Base-by-base conservation (phyloP, 2,113 vertebrate genomes). In the Sinosuthora webbiana region DNA sequence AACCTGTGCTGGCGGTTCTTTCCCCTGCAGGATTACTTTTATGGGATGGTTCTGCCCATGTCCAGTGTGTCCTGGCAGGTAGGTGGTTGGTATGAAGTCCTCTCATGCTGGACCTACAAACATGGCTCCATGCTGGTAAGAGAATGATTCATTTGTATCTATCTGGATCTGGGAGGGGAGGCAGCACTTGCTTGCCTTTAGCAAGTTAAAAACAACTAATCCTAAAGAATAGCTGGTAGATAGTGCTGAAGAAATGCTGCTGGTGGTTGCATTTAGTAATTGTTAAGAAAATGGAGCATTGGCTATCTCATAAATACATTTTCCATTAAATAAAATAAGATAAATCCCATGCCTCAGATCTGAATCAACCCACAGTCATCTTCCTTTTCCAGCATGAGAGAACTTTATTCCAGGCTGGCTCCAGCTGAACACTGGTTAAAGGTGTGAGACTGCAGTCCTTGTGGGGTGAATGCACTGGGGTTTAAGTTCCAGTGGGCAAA, bases 381-480 rank as follows among this genome's bases (percentile, higher is more conserved):
- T 35, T 86, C 41, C 23, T 67, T 89, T 65, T 33, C n/a, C 11
- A 56, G 8, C 39, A 22, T 39, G 31, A 85, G 10, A 35, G 7
- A 55, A 25, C 4, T 11, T 2, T 52, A 35, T 47, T 93, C 27
- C 33, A 53, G 55, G 39, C 21, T 75, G 55, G 21, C 7, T 84
- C 31, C 64, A 80, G 24, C 49, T 74, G 55, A 60, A 59, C 20
- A 8, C 33, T 56, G 41, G 9, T 64, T 69, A 45, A 62, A 77
- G 45, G n/a, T 55, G 39, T 30, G 44, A 68, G 55, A 22, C 49
- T 50, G 22, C 11, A 15, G 44, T 35, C 15, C 13, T 31, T 45
- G 56, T 7, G 7, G 33, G 1, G 7, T 63, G 30, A 64, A 65
- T 21, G 31, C 35, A 39, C 41, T 0, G 0, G 30, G 14, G 17